Evolutionary conservation across 2,113 vertebrate genomes (phyloP).

Genomic region (Scomber scombrus): DNA sequence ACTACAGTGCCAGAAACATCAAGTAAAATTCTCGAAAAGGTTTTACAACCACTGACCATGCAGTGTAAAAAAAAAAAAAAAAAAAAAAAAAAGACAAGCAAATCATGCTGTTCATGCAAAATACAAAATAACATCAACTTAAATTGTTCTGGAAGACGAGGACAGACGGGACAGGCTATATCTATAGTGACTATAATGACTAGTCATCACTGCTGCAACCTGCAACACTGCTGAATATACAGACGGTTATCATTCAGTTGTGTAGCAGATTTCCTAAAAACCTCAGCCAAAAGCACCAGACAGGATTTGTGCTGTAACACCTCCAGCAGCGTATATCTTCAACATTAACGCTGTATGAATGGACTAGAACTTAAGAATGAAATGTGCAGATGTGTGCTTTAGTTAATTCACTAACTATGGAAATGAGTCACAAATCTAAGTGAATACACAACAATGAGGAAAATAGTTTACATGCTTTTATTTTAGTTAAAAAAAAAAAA

Average conservation of each 20-base stretch:
- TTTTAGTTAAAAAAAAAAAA: too few species aligned
- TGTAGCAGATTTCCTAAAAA: not conserved
- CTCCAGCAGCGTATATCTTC: not conserved
- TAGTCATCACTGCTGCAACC: not conserved
- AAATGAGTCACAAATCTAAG: too few species aligned
- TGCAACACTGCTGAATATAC: not conserved
- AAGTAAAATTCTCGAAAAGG: not conserved
- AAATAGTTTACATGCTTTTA: too few species aligned
- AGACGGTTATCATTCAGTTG: not conserved
- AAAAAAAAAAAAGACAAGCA: not conserved
- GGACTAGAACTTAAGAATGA: not conserved
- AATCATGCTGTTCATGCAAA: constrained; percentile 22
- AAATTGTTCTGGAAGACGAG: not conserved
- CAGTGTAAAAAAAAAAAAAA: not conserved
- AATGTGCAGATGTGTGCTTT: too few species aligned
- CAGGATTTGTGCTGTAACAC: not conserved
- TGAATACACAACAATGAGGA: too few species aligned
- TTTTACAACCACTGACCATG: not conserved
- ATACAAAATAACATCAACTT: not conserved
- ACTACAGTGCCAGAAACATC: not conserved
- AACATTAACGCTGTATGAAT: not conserved
- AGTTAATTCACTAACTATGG: too few species aligned
- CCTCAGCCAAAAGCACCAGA: not conserved
- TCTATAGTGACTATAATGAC: not conserved
- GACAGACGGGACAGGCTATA: not conserved